These are phyloP conservation scores for Ommatoiulus sabulosus DNA, from an alignment of 2,888 invertebrate genomes.

Conservation along the genomic window DNA sequence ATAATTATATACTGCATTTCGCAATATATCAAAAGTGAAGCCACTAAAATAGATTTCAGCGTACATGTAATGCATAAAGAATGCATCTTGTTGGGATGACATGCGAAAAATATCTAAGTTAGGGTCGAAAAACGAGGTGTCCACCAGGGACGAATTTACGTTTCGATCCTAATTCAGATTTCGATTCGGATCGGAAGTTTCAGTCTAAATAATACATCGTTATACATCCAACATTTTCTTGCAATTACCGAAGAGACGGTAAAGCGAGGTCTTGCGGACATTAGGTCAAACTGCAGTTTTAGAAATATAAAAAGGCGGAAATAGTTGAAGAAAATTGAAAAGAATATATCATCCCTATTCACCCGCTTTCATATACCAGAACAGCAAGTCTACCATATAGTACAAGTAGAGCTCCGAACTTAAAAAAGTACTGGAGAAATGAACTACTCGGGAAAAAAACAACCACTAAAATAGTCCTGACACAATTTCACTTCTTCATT, in stretches of 20 bases:
- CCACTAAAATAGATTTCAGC: too few species aligned
- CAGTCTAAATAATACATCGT: too few species aligned
- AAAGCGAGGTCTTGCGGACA: background rate
- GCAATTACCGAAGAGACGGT: background rate
- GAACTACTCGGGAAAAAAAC: background rate
- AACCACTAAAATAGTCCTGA: background rate
- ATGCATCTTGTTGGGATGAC: too few species aligned
- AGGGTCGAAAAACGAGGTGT: too few species aligned
- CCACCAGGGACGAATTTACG: too few species aligned
- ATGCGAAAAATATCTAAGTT: too few species aligned
- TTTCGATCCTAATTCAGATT: too few species aligned
- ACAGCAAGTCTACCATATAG: background rate
- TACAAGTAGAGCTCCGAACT: background rate
- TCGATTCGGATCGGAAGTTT: too few species aligned
- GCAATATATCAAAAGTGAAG: too few species aligned
- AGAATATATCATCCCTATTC: background rate
- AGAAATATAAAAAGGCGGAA: slow-evolving; percentile 19
- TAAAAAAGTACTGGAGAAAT: background rate
- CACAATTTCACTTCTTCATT: slow-evolving; percentile 19
- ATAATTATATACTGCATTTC: too few species aligned
- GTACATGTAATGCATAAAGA: too few species aligned
- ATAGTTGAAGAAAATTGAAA: slow-evolving; percentile 26
- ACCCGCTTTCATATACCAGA: background rate
- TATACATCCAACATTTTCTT: too few species aligned
- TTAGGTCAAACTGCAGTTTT: slow-evolving; percentile 7